Evolutionary conservation across 2,113 vertebrate species (phyloP).

Genomic region (Paracyprichromis sp.): DNA sequence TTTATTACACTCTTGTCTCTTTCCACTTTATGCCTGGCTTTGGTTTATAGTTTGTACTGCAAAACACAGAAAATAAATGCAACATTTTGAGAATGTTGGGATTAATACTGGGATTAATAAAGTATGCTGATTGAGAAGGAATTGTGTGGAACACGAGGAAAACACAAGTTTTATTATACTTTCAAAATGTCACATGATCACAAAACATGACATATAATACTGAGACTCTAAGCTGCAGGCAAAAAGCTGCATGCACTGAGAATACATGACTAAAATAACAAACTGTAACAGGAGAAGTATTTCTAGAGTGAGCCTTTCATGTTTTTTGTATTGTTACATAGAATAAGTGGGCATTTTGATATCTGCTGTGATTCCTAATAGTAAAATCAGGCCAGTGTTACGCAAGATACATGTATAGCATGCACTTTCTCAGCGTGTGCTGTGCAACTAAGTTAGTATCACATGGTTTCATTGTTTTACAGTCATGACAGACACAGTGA

Average conservation of each 20-base stretch:
- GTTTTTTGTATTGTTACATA: not conserved
- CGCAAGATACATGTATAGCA: fast-evolving
- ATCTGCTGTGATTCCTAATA: not conserved
- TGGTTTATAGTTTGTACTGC: not conserved
- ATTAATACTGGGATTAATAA: not conserved
- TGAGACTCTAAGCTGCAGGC: not conserved
- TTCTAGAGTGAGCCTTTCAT: fast-evolving
- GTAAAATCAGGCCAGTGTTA: not conserved
- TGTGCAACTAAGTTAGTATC: not conserved
- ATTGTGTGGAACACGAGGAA: not conserved
- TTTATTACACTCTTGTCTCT: not conserved
- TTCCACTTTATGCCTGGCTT: not conserved
- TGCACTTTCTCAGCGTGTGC: fast-evolving
- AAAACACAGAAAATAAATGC: not conserved
- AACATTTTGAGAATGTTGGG: not conserved
- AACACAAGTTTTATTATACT: not conserved
- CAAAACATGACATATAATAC: not conserved
- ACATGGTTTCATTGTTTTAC: not conserved
- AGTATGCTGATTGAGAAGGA: not conserved
- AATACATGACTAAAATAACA: not conserved
- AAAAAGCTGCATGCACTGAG: fast-evolving
- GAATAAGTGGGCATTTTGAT: fast-evolving
- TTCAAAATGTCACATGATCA: not conserved
- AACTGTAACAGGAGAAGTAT: not conserved
- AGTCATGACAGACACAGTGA: not conserved